phyloP scores from a whole-genome alignment of 2,113 vertebrate genomes.

The Myiozetetes cayanensis region DNA sequence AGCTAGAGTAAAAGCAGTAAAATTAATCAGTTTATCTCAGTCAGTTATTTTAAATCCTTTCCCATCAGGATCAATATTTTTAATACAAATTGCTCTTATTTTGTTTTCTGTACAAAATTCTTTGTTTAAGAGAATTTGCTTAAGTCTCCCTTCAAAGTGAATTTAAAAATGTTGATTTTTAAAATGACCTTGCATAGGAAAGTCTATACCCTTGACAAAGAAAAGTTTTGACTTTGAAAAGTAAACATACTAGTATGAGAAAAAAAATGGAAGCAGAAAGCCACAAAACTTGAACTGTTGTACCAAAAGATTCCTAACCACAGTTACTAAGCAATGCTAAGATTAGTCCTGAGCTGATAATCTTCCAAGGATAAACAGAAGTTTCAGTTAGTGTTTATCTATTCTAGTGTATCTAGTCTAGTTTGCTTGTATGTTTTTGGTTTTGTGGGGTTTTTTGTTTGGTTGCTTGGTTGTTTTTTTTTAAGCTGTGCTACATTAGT shows the following conservation, averaged over 20 bases:
- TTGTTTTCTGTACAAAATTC: not conserved
- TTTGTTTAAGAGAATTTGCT: not conserved
- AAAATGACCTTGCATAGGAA: not conserved
- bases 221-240: not conserved
- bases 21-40: not conserved
- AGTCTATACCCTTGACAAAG: not conserved
- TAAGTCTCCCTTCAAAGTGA: not conserved
- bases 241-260: rapidly evolving
- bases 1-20: not conserved
- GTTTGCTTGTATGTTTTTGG: not conserved
- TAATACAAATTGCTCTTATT: not conserved
- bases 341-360: not conserved
- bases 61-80: not conserved
- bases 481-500: not conserved
- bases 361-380: not conserved
- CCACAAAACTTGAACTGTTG: not conserved
- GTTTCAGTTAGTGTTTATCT: not conserved
- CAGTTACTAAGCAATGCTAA: not conserved
- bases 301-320: not conserved
- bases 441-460: no score
- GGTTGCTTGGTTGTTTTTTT: no score
- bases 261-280: not conserved
- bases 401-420: not conserved
- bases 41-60: not conserved
- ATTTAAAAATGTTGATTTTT: not conserved